These are phyloP conservation scores for Tiliacea aurago DNA, from an alignment of 2,888 invertebrate species.

Conservation along the genomic window DNA sequence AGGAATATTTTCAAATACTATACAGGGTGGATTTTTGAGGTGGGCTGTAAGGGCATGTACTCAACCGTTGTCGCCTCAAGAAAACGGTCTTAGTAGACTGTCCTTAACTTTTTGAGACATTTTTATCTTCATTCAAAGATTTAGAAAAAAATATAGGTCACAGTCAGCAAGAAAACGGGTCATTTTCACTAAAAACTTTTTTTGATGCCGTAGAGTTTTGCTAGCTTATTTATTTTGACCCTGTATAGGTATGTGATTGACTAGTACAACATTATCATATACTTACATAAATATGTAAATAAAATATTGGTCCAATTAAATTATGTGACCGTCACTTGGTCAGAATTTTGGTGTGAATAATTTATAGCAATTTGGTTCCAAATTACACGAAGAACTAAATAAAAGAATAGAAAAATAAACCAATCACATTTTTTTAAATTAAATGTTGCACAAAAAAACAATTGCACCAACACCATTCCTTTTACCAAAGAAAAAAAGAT, in stretches of 20 bases:
- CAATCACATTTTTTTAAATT: background rate
- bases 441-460: background rate
- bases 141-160: no score
- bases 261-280: conserved; percentile 33
- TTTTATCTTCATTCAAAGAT: no score
- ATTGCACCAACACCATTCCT: conserved; percentile 48
- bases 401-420: background rate
- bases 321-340: background rate
- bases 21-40: background rate
- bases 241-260: conserved; percentile 19
- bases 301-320: conserved; percentile 6
- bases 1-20: background rate
- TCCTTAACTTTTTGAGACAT: no score
- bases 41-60: no score
- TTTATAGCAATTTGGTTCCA: background rate
- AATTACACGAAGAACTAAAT: conserved; percentile 4
- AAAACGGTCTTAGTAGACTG: no score
- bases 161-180: no score
- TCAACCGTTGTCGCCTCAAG: no score
- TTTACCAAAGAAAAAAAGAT: conserved; percentile 10
- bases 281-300: no score
- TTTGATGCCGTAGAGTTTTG: no score
- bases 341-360: conserved; percentile 3
- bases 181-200: no score
- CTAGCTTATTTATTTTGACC: no score